Base-by-base conservation (phyloP, 2,113 vertebrate species). In the Casuarius casuarius region DNA sequence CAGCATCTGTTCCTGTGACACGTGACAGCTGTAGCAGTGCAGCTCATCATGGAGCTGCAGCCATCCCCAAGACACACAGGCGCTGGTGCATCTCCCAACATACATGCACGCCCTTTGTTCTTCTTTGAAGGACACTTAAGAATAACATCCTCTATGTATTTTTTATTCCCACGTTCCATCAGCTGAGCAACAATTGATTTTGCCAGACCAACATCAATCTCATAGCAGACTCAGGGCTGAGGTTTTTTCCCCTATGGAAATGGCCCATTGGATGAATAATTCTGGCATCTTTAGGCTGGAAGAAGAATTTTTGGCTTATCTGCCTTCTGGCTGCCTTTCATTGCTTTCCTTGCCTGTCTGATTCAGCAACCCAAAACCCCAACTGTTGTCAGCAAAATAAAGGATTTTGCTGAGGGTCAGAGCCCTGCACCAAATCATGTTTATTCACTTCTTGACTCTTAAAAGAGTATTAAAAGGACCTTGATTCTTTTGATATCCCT, bases 171-270 rank as follows among this genome's bases (percentile, higher is more conserved):
- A 1, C 7, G 18, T 73, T 66, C 40, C 44, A 23, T 58, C 40
- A 85, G 67, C 35, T 90, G 59, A 91, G 71, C 89, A 94, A 68
- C 20, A 85, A 29, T 22, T 17, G 40, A 73, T 49, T 87, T 51
- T 79, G 46, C 22, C n/a, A 80, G 62, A 28, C 25, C 44, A 77
- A n/a, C 16, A 70, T 42, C 66, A 63, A 20, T 67, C n/a, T 68
- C 0, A 1, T 2, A 68, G 63, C 26, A 80, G 54, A 86, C 5
- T 2, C 12, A 8, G 40, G 8, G n/a, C 18, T 56, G 65, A 89
- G 38, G 17, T 17, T 20, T 87, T 26, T 51, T 87, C 26, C 18
- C 48, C n/a, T 59, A 1, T 40, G 42, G 28, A 42, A 91, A 80
- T n/a, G n/a, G 70, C 14, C 21, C 31, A n/a, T 0, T 62, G 29